Conservation (phyloP, 2,113 vertebrate species). For the Plectropomus leopardus region DNA sequence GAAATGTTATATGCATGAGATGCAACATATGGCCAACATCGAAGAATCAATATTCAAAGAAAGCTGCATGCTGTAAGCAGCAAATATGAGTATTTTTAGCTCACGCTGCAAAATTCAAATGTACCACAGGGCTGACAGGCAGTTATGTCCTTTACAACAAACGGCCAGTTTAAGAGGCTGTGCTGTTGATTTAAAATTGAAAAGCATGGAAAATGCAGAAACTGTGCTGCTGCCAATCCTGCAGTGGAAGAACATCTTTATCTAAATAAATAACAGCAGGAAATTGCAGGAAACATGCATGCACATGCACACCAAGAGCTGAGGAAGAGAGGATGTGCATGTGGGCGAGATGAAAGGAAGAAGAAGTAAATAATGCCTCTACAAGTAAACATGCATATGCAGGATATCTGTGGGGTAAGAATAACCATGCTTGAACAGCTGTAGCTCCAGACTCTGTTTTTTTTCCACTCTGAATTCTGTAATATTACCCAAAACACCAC, state of each 20-base stretch:
- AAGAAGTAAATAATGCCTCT: slow-evolving; percentile 12
- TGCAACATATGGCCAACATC: slow-evolving; percentile 59
- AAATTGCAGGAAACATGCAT: background rate
- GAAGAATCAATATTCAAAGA: slow-evolving; percentile 66
- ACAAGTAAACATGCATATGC: background rate
- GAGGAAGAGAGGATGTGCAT: background rate
- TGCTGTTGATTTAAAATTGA: slow-evolving; percentile 36
- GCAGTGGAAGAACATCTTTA: slow-evolving; percentile 22
- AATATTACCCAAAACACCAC: slow-evolving; percentile 35
- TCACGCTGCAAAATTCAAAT: slow-evolving; percentile 50
- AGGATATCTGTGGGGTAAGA: background rate
- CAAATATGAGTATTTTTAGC: slow-evolving; percentile 68
- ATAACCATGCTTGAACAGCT: slow-evolving; percentile 30
- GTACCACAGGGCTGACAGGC: slow-evolving; percentile 28
- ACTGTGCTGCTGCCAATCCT: slow-evolving; percentile 66
- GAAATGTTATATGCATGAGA: slow-evolving; percentile 68
- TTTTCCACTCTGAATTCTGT: slow-evolving; percentile 30
- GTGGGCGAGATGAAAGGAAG: slow-evolving; percentile 1
- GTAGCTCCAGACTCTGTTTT: slow-evolving; percentile 29
- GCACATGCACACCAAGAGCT: background rate
- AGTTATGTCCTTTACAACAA: slow-evolving; percentile 4
- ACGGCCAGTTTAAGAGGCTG: slow-evolving; percentile 20
- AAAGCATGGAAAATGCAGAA: slow-evolving; percentile 59
- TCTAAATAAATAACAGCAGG: slow-evolving; percentile 48
- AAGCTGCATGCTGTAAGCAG: slow-evolving; percentile 40